Evolutionary conservation across 2,888 invertebrate species (phyloP).

Genomic region (Cynaeus angustus): DNA sequence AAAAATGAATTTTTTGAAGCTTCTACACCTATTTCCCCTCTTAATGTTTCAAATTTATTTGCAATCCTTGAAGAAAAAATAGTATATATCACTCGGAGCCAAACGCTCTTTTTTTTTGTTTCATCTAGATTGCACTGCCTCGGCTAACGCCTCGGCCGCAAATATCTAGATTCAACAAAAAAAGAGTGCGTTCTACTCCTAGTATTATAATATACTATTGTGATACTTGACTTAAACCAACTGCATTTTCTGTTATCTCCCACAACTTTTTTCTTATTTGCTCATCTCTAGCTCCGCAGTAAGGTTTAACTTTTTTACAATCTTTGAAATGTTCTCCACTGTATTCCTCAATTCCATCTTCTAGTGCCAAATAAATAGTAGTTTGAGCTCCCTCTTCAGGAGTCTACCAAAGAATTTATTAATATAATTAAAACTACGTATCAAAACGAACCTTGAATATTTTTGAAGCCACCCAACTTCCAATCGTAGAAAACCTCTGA

Average conservation of each 20-base stretch:
- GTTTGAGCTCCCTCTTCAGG: conserved; percentile 38
- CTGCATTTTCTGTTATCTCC: conserved; percentile 9
- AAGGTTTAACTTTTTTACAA: conserved; percentile 23
- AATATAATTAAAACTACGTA: neutral
- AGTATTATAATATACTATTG: too few relatives aligned
- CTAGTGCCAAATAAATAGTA: conserved; percentile 16
- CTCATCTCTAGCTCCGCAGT: conserved; percentile 17
- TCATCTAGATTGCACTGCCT: too few relatives aligned
- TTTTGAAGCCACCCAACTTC: conserved; percentile 5
- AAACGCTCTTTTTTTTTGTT: too few relatives aligned
- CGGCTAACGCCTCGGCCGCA: too few relatives aligned
- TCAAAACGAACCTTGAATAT: conserved; percentile 9
- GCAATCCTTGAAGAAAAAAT: too few relatives aligned
- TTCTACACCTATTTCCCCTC: too few relatives aligned
- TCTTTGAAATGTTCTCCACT: conserved; percentile 32
- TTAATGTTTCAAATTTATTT: too few relatives aligned
- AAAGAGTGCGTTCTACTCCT: too few relatives aligned
- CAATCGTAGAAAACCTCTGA: neutral
- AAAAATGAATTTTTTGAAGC: too few relatives aligned
- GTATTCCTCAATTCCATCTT: conserved; percentile 17
- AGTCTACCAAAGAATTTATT: conserved; percentile 10
- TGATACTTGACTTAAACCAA: too few relatives aligned
- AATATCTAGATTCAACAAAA: too few relatives aligned
- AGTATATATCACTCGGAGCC: too few relatives aligned
- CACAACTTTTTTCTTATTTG: conserved; percentile 22